phyloP scores from a whole-genome alignment of 2,113 vertebrate species.

The Urocynchramus pylzowi region DNA sequence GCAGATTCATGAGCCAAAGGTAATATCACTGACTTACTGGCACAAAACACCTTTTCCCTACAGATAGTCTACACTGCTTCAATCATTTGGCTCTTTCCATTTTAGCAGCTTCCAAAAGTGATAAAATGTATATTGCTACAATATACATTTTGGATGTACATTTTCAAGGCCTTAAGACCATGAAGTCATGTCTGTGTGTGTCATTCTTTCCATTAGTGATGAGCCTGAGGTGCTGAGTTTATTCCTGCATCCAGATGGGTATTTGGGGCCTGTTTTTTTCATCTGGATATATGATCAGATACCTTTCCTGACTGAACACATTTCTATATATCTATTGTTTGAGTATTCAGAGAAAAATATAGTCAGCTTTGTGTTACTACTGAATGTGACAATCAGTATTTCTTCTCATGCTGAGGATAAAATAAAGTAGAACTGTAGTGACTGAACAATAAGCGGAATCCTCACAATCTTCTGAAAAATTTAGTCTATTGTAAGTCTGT shows the following conservation, averaged over 20 bases:
- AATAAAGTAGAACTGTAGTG: neutral
- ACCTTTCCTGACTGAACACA: neutral
- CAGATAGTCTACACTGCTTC: neutral
- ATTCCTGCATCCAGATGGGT: neutral
- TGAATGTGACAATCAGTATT: neutral
- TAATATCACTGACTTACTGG: neutral
- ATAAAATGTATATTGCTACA: neutral
- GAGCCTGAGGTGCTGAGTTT: neutral
- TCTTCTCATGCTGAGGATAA: neutral
- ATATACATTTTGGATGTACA: neutral
- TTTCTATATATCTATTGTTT: neutral
- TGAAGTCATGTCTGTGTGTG: neutral
- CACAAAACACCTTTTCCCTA: neutral
- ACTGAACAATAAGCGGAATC: neutral
- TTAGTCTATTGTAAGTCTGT: neutral
- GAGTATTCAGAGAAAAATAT: neutral
- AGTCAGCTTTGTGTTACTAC: neutral
- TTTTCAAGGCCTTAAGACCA: neutral
- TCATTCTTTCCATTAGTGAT: slow-evolving; percentile 47
- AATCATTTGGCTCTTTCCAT: neutral
- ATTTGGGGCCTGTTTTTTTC: neutral
- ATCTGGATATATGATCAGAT: neutral
- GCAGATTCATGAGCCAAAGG: neutral
- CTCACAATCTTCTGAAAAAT: neutral
- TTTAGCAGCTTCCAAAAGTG: slow-evolving; percentile 25